These are phyloP conservation scores for Sphyrna mokarran DNA, from an alignment of 2,113 vertebrate genomes.

Conservation along the genomic window DNA sequence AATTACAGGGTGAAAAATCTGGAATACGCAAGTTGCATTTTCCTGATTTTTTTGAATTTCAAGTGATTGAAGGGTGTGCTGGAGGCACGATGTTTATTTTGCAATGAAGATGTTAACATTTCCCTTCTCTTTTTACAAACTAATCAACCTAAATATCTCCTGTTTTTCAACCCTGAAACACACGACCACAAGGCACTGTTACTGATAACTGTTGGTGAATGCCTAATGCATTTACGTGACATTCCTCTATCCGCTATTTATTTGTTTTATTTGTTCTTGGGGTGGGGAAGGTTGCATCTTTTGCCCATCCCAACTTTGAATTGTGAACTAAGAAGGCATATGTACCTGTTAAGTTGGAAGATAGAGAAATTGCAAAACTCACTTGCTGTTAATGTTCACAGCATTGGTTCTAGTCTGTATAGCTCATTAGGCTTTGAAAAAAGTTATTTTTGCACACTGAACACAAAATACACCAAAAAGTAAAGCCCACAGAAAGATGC, in stretches of 20 bases:
- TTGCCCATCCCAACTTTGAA: background rate
- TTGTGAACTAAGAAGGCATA: background rate
- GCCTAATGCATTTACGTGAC: background rate
- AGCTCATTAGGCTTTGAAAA: background rate
- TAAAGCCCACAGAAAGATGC: background rate
- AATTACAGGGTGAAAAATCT: background rate
- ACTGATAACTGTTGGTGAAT: background rate
- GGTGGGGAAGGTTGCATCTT: background rate
- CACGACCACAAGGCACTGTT: background rate
- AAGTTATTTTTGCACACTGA: background rate
- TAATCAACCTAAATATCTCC: background rate
- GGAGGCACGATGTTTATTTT: background rate
- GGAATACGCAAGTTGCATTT: background rate
- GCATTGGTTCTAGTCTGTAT: background rate
- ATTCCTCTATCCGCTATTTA: background rate
- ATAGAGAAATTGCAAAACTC: background rate
- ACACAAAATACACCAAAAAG: background rate
- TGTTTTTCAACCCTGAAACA: background rate
- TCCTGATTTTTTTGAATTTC: background rate
- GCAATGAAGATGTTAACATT: background rate
- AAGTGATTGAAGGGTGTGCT: background rate
- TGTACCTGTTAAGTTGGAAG: background rate
- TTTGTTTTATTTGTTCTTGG: conserved; percentile 7
- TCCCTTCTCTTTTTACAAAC: background rate
- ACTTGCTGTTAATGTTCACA: background rate